Evolutionary conservation across 2,888 invertebrate species (phyloP), one percentile per base, ranked within the genome.

Genomic region (Eristalis tenax): DNA sequence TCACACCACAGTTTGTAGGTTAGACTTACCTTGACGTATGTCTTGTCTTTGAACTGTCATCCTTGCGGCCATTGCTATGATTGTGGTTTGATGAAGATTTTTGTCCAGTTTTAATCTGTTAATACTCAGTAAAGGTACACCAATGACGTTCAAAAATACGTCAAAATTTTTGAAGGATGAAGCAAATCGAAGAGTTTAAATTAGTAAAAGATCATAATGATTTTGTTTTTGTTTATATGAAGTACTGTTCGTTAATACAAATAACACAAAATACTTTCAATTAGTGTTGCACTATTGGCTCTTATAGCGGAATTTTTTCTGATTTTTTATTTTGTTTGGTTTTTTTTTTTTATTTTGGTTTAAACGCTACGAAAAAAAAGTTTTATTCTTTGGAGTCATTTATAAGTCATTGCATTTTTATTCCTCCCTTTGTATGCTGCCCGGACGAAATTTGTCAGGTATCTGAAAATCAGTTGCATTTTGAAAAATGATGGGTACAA

Each of bases 401-500:
- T 56, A 65, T 59, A 79, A 79, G 79, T 81, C 63, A 65, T 83
- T 73, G 83, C 79, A 68, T 83, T 83, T 80, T 87, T 75, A 76
- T 80, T 83, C 79, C 83, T 83, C 83, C 83, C 76, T 63, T 83
- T 87, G 84, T 90, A 90, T 90, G 91, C 92, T 91, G 91, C 92
- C 92, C 91, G 91, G 91, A 92, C 92, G 92, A 91, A 91, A 90
- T 90, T 90, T 92, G 91, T 91, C 91, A 90, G 90, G 91, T 91
- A 92, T 93, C 93, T 93, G 93, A 93, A 93, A 93, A 92, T 93
- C 92, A 93, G 92, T 92, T 91, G 92, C 92, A 92, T 91, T 92
- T 92, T 92, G 91, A 89, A 89, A 89, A 89, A 88, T 88, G 75
- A 80, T 84, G 88, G 87, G 87, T 84, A 87, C 83, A 87, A 84